A percentile compares a stretch with the other conserved stretches of the same genome.
Evolutionary conservation across 2,888 invertebrate genomes (phyloP).

Genomic region (Parnassius smintheus): DNA sequence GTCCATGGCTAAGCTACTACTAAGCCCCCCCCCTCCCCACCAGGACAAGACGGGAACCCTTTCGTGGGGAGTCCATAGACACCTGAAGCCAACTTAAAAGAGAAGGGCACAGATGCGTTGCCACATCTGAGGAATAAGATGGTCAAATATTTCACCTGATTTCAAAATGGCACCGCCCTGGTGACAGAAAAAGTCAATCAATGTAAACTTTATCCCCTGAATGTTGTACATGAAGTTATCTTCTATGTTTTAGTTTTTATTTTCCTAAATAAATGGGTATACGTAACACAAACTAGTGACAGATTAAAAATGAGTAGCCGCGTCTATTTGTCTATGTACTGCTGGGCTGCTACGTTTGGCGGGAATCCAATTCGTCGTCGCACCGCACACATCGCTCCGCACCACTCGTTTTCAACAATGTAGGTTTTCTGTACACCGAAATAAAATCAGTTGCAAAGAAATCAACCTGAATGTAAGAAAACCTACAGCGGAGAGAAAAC

Average conservation of each 20-base stretch:
- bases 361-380: constrained; percentile 11
- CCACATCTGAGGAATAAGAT: too few relatives aligned
- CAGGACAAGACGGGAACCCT: too few relatives aligned
- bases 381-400: background rate
- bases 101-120: too few relatives aligned
- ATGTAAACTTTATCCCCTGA: too few relatives aligned
- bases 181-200: too few relatives aligned
- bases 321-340: constrained; percentile 24
- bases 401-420: background rate
- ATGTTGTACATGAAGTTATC: background rate
- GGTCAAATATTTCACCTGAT: too few relatives aligned
- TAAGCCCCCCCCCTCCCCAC: too few relatives aligned
- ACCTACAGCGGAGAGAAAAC: background rate
- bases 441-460: background rate
- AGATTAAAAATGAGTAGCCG: constrained; percentile 19
- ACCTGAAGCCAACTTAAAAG: too few relatives aligned
- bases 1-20: too few relatives aligned
- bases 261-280: background rate
- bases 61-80: too few relatives aligned
- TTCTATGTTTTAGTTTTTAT: background rate
- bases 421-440: too few relatives aligned
- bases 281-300: constrained; percentile 6
- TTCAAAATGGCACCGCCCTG: too few relatives aligned
- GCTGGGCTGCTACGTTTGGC: constrained; percentile 22
- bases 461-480: background rate